Conservation (phyloP, 2,888 invertebrate species). For the Machimus atricapillus region DNA sequence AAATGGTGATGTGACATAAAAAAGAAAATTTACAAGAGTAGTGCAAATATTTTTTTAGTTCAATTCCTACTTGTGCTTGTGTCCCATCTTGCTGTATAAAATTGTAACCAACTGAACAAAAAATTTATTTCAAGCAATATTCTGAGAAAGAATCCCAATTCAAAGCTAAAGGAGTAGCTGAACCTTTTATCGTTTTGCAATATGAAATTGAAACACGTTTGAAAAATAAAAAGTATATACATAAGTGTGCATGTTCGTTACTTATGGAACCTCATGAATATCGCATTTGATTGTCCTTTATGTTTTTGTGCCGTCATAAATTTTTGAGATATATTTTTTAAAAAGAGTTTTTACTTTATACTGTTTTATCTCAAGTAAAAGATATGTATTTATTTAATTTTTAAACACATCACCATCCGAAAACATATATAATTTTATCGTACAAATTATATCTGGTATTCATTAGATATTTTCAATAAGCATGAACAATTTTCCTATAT, state of each 20-base stretch:
- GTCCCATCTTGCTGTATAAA: constrained; percentile 57
- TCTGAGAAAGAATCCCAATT: not conserved
- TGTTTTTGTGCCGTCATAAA: not conserved
- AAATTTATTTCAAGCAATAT: not conserved
- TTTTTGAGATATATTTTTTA: not conserved
- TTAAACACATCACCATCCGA: not conserved
- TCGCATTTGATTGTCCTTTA: constrained; percentile 53
- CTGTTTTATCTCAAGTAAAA: not conserved
- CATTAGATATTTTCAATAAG: not conserved
- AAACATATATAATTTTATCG: not conserved
- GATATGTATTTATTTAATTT: not conserved
- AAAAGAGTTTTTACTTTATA: not conserved
- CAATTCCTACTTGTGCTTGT: constrained; percentile 53
- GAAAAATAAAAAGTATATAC: constrained; percentile 50
- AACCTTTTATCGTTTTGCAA: constrained; percentile 17
- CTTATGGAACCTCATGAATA: constrained; percentile 51
- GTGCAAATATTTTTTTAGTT: constrained; percentile 51
- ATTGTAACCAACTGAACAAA: constrained; percentile 32
- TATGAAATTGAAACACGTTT: constrained; percentile 63
- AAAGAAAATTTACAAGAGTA: not conserved
- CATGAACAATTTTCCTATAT: not conserved
- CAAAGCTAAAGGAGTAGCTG: not conserved
- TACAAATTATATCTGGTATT: not conserved
- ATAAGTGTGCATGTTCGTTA: constrained; percentile 20
- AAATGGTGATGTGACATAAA: not conserved